Evolutionary conservation across 2,888 invertebrate species (phyloP), one percentile per base, ranked within the genome.

Genomic region (Drosophila borborema): DNA sequence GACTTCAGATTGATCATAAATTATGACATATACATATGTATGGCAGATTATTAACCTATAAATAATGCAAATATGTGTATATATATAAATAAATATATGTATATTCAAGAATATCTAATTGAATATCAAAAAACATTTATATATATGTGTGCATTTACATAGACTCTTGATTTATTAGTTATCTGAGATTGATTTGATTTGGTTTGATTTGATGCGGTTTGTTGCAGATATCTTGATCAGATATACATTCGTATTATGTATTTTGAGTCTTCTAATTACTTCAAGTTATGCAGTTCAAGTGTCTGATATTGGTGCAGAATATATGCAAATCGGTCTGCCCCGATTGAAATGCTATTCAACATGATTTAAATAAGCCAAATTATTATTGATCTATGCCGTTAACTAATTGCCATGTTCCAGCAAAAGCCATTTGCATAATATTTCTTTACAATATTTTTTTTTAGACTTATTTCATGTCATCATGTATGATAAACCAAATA

Each of bases 1-100:
- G 43, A 31, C 36, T 45, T 64, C 54, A 60, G 53, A 61, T 76
- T 62, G 62, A 67, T 80, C 81, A 77, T 76, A 80, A 80, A 71
- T 72, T 53, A 62, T 28, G 58, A 43, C 45, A 59, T 65, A 31
- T 64, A 38, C 72, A 80, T 77, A 67, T 77, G 72, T 64, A 69
- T 74, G 49, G 23, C 40, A 45, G 10, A 61, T 69, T 66, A 58
- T 20, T 45, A n/a, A 23, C 53, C n/a, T 31, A 64, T 65, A 60
- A 77, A 77, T 75, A 78, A 75, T 73, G 41, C 46, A 20, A 66
- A 8, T 18, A 10, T 36, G 16, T 12, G 40, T 38, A 20, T 65
- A 7, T 34, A 34, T 12, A 40, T n/a, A 40, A n/a, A 36, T 36
- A 14, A 28, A 36, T 36, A 14, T 16, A 38, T 49, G 16, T 10